Conservation (phyloP, 1,140 invertebrate genomes). For the Proales similis region DNA sequence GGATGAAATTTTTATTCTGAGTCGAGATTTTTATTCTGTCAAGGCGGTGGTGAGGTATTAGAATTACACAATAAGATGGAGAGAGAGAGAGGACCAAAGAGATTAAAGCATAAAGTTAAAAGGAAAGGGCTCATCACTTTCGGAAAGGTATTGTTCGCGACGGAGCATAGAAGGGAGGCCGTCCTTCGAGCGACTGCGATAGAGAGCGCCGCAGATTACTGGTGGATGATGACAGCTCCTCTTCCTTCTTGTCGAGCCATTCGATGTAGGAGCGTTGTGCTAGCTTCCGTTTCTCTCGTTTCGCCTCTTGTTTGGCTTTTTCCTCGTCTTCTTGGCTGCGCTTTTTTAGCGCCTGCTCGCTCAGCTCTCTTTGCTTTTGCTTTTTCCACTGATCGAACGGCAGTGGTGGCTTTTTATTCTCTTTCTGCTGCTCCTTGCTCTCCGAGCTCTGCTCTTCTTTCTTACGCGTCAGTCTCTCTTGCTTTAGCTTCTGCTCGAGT, state of each 20-base stretch:
- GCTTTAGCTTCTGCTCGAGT: slow-evolving; percentile 5
- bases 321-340: slow-evolving; percentile 9
- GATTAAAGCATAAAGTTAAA: too few species aligned
- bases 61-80: too few species aligned
- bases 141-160: slow-evolving; percentile 32
- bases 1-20: too few species aligned
- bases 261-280: slow-evolving; percentile 15
- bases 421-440: not conserved
- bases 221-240: too few species aligned
- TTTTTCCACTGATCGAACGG: slow-evolving; percentile 7
- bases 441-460: slow-evolving; percentile 4
- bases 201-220: not conserved
- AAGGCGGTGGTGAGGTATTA: too few species aligned
- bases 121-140: too few species aligned
- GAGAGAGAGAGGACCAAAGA: too few species aligned
- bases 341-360: slow-evolving; percentile 5
- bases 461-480: not conserved
- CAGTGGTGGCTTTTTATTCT: slow-evolving; percentile 12
- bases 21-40: too few species aligned
- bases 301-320: slow-evolving; percentile 1
- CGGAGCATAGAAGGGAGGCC: slow-evolving; percentile 30
- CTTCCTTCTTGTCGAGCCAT: slow-evolving; percentile 33
- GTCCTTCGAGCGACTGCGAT: slow-evolving; percentile 7
- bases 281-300: slow-evolving; percentile 19
- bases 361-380: slow-evolving; percentile 27